These are phyloP conservation scores for Solea solea DNA, from an alignment of 2,113 vertebrate species.

Conservation along the genomic window DNA sequence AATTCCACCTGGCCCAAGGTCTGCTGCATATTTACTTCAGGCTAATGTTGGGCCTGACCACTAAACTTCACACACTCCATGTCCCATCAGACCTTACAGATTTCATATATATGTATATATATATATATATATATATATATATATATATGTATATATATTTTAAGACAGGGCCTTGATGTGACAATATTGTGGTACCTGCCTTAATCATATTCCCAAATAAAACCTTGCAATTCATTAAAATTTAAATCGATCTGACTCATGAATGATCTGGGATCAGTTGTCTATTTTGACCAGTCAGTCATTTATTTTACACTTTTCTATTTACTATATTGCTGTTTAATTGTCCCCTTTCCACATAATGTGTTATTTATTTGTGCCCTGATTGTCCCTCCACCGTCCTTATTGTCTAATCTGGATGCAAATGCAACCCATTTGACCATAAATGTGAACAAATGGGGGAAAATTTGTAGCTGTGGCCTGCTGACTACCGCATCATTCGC, in stretches of 20 bases:
- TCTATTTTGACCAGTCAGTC: neutral
- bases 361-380: constrained; percentile 14
- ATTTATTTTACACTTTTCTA: neutral
- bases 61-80: too few relatives aligned
- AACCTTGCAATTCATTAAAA: constrained; percentile 4
- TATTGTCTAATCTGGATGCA: constrained; percentile 58
- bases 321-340: neutral
- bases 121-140: too few relatives aligned
- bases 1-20: constrained; percentile 24
- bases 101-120: too few relatives aligned
- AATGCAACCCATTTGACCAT: constrained; percentile 53
- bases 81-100: too few relatives aligned
- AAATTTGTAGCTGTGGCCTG: constrained; percentile 72
- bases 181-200: constrained; percentile 13
- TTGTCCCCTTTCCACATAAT: neutral
- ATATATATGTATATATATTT: too few relatives aligned
- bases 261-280: constrained; percentile 5
- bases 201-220: constrained; percentile 27
- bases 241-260: neutral
- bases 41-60: too few relatives aligned
- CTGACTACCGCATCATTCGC: constrained; percentile 52
- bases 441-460: constrained; percentile 73
- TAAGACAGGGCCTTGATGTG: constrained; percentile 16
- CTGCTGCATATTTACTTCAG: constrained; percentile 14
- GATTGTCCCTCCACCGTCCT: constrained; percentile 5